Percentiles rank a stretch among this genome's conserved stretches.
phyloP scores from a whole-genome alignment of 1,140 invertebrate genomes.

The Acyrthosiphon pisum region DNA sequence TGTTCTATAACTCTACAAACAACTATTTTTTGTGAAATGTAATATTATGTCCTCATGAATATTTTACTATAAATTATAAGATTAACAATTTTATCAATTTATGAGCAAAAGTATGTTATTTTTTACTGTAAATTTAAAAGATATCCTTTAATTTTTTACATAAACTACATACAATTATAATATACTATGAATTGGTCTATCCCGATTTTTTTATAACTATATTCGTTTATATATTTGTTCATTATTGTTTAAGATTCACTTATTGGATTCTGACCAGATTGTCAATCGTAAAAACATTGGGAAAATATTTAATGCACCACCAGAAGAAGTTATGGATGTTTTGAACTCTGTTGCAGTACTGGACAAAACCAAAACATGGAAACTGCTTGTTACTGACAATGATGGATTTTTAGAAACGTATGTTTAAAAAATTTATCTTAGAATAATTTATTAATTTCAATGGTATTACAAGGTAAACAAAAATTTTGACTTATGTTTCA shows the following conservation, averaged over 20 bases:
- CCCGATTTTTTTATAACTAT: neutral
- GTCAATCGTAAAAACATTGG: constrained; percentile 24
- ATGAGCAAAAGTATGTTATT: neutral
- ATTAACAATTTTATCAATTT: neutral
- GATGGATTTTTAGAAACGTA: constrained; percentile 46
- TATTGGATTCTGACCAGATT: constrained; percentile 24
- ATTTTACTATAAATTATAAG: neutral
- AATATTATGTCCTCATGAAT: neutral
- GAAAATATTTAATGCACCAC: constrained; percentile 43
- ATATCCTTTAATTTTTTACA: neutral
- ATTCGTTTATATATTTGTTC: neutral
- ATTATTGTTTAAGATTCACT: constrained; percentile 5
- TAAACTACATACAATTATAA: neutral
- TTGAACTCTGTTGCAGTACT: neutral
- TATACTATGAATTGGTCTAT: neutral
- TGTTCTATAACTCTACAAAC: neutral
- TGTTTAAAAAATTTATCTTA: neutral
- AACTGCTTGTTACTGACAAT: neutral
- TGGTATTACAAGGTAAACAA: no score
- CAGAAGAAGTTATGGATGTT: constrained; percentile 48
- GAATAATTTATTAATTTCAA: neutral
- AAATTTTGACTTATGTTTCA: neutral
- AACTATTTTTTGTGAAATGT: neutral
- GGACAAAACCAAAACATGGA: constrained; percentile 33
- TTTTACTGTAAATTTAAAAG: neutral